Evolutionary conservation across 2,888 invertebrate species (phyloP).

Genomic region (Arrhopalites spinosus): DNA sequence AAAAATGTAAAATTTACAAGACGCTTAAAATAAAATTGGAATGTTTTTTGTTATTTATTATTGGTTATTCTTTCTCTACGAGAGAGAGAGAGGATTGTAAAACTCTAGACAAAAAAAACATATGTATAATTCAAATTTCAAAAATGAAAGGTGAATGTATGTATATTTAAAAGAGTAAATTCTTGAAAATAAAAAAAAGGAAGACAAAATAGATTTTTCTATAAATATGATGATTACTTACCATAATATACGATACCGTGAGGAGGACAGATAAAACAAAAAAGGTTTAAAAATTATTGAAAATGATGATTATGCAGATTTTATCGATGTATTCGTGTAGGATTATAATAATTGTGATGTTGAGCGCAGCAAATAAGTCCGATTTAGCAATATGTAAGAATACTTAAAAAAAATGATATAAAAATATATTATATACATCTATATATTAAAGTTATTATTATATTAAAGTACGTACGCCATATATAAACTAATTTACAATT

Average conservation of each 20-base stretch:
- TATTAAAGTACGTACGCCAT: not conserved
- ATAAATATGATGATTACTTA: not conserved
- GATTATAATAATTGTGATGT: slow-evolving; percentile 21
- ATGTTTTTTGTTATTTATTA: not conserved
- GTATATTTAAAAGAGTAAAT: not conserved
- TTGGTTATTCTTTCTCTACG: not conserved
- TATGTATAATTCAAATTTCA: not conserved
- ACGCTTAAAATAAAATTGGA: not conserved
- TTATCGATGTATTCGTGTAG: not conserved
- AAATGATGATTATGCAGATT: not conserved
- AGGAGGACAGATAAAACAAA: not conserved
- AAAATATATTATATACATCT: not conserved
- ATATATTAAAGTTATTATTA: not conserved
- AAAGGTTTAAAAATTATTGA: not conserved
- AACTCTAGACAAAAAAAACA: not conserved
- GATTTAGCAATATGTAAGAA: slow-evolving; percentile 33
- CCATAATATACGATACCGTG: not conserved
- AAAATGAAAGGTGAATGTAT: not conserved
- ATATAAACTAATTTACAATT: not conserved
- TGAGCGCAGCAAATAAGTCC: slow-evolving; percentile 37
- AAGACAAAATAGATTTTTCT: not conserved
- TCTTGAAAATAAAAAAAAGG: not conserved
- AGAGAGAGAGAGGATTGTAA: not conserved
- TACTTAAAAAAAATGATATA: not conserved
- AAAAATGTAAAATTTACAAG: not conserved